Base-by-base conservation (phyloP, 2,888 invertebrate genomes). In the Andricus quercusramuli region DNA sequence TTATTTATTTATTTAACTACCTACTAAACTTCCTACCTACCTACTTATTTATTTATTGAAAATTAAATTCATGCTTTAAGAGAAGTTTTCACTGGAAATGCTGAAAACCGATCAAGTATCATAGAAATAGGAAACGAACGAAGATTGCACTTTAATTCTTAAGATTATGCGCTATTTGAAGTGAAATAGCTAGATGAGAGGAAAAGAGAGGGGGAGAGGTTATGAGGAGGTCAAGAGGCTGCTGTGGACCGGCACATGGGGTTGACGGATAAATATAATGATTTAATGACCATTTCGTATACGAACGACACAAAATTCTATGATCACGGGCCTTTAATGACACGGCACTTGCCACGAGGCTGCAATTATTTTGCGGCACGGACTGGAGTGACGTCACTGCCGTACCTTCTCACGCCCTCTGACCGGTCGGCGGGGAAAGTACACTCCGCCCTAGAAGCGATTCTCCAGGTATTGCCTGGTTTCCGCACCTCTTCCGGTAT, bases 191-290 rank as follows among this genome's bases (percentile, higher is more conserved):
- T 62, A 62, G 79, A 80, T 77, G 68, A 79, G 80, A 56, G 80
- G 78, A 76, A 79, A 74, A 74, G 80, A 82, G 80, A 80, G 78
- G 81, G 79, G 79, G 80, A 81, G 78, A 79, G 83, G 83, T 83
- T 82, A 82, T 81, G 82, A 80, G 78, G 87, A 86, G 90, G 90
- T 90, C 90, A 90, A 90, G 88, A 90, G 91, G 90, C 90, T 90
- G 90, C 89, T 84, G 86, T 82, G 86, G 86, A 87, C 85, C 88
- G 85, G 85, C 86, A 86, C 85, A 85, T 86, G 85, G 89, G 88
- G 90, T 91, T 91, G 91, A 90, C 90, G 91, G 89, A 90, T 91
- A 91, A 91, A 91, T 88, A 91, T 90, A 90, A 91, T 91, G 91
- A 91, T 91, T 91, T 91, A 91, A 91, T 91, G 90, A 90, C 88